Evolutionary conservation across 2,797 vertebrate species (phyloP).

Genomic region (Champsocephalus esox): DNA sequence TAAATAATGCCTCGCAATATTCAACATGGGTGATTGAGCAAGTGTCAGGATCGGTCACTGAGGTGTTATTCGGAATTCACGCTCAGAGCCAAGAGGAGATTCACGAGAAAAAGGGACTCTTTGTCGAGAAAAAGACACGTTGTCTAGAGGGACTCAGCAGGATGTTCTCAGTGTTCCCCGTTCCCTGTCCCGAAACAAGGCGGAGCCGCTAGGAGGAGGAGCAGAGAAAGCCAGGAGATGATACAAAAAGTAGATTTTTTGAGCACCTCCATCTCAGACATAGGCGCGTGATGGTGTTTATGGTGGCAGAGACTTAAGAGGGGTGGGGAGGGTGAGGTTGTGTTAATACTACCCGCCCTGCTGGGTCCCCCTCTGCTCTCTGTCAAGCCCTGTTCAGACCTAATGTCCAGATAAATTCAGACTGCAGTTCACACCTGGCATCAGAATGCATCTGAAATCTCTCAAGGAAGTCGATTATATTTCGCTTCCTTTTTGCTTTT

Average conservation of each 20-base stretch:
- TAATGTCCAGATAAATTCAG: conserved; percentile 44
- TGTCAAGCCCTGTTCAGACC: conserved; percentile 58
- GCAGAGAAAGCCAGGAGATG: conserved; percentile 61
- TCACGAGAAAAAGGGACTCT: conserved; percentile 49
- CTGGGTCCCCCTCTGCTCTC: conserved; percentile 56
- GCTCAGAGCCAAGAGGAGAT: conserved; percentile 57
- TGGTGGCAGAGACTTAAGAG: conserved; percentile 43
- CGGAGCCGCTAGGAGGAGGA: conserved; percentile 71
- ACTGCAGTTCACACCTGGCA: conserved; percentile 67
- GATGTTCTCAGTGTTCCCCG: conserved; percentile 54
- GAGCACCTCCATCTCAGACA: conserved; percentile 59
- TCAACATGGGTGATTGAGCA: conserved; percentile 63
- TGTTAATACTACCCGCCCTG: conserved; percentile 55
- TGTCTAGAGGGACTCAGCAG: conserved; percentile 52
- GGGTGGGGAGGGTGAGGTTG: conserved; percentile 45
- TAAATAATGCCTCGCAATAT: conserved; percentile 72
- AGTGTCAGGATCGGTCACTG: conserved; percentile 69
- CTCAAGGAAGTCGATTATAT: conserved; percentile 29
- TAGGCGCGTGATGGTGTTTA: conserved; percentile 39
- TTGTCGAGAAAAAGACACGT: conserved; percentile 53
- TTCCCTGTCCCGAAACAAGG: conserved; percentile 69
- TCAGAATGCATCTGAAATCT: conserved; percentile 60
- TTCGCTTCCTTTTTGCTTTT: conserved; percentile 33
- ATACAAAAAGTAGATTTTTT: conserved; percentile 73
- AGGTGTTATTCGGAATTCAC: conserved; percentile 61